phyloP scores from a whole-genome alignment of 2,797 vertebrate genomes.

The Oreochromis mossambicus region DNA sequence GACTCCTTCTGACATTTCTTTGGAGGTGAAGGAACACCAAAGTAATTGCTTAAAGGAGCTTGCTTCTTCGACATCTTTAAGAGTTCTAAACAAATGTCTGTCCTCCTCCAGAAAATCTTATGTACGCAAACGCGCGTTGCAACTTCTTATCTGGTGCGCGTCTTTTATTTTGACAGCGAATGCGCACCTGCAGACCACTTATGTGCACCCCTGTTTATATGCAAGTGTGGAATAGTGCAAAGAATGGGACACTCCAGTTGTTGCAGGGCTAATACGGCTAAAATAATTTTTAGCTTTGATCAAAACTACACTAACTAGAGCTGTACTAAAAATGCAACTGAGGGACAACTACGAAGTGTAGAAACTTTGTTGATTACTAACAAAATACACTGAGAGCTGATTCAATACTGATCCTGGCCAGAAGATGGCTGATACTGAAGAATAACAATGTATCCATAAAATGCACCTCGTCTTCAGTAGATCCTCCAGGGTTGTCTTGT shows the following conservation, averaged over 20 bases:
- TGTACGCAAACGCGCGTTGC: too few relatives aligned
- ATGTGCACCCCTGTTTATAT: background rate
- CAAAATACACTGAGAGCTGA: background rate
- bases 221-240: background rate
- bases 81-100: too few relatives aligned
- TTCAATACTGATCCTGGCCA: background rate
- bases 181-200: too few relatives aligned
- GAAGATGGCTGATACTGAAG: background rate
- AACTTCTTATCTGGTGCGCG: too few relatives aligned
- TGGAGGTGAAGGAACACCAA: too few relatives aligned
- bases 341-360: background rate
- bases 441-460: background rate
- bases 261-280: background rate
- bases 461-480: constrained; percentile 85
- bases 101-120: too few relatives aligned
- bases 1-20: too few relatives aligned
- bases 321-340: background rate
- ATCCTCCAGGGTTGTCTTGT: constrained; percentile 82
- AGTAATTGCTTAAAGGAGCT: too few relatives aligned
- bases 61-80: too few relatives aligned
- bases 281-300: background rate
- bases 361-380: background rate
- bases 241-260: background rate
- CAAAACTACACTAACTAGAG: background rate
- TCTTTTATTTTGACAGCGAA: too few relatives aligned